Conservation (phyloP, 2,113 vertebrate species). For the Strigops habroptila region DNA sequence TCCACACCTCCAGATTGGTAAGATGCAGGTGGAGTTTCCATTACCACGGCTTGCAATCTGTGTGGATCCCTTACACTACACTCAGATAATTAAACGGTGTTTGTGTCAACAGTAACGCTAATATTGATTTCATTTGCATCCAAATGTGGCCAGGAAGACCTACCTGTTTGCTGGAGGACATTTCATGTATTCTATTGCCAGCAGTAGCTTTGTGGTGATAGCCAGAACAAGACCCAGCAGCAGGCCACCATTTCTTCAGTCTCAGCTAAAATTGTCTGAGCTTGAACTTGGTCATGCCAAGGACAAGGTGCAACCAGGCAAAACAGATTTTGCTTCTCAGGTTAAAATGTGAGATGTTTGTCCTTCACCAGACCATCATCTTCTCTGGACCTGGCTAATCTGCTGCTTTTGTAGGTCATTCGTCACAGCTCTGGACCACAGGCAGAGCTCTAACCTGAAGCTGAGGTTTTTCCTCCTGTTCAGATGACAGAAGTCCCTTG, state of each 20-base stretch:
- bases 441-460: background rate
- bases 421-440: background rate
- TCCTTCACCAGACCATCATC: background rate
- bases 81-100: background rate
- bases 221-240: background rate
- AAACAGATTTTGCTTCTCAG: background rate
- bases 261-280: background rate
- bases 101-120: background rate
- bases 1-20: rapidly evolving
- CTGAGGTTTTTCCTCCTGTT: background rate
- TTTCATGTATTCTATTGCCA: background rate
- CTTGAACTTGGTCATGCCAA: background rate
- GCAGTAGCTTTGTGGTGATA: background rate
- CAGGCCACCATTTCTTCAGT: background rate
- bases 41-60: background rate
- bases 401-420: background rate
- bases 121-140: background rate
- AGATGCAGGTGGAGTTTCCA: background rate
- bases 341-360: background rate
- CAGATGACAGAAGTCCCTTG: background rate
- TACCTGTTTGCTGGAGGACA: background rate
- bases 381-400: background rate
- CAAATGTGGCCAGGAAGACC: background rate
- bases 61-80: background rate
- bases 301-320: background rate